phyloP scores from a whole-genome alignment of 2,797 vertebrate genomes.

The Lemur catta region DNA sequence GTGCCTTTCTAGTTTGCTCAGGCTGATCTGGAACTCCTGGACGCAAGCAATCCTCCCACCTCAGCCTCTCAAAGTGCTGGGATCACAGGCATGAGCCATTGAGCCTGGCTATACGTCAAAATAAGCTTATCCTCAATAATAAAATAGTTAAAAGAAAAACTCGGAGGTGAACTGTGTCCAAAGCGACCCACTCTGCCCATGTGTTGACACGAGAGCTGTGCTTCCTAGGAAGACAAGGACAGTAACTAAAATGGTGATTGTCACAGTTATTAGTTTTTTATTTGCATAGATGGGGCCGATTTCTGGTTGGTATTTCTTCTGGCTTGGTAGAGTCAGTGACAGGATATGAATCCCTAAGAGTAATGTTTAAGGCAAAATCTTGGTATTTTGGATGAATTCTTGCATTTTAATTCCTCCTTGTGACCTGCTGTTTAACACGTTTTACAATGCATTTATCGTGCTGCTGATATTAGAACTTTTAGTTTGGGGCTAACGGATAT shows the following conservation, averaged over 20 bases:
- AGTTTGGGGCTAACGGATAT: conserved; percentile 79
- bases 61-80: too few species aligned
- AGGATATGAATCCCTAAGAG: background rate
- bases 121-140: background rate
- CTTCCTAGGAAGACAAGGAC: background rate
- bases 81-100: too few species aligned
- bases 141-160: background rate
- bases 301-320: background rate
- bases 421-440: conserved; percentile 73
- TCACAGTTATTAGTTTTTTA: background rate
- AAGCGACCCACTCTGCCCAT: background rate
- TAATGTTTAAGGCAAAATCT: background rate
- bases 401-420: conserved; percentile 72
- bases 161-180: background rate
- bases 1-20: too few species aligned
- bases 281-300: background rate
- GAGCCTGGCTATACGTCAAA: background rate
- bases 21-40: too few species aligned
- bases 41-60: too few species aligned
- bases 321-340: background rate
- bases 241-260: background rate
- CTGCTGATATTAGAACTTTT: conserved; percentile 80
- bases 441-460: conserved; percentile 81
- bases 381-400: background rate
- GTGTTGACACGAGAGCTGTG: background rate